These are phyloP conservation scores for Manis pentadactyla DNA, from an alignment of 2,797 vertebrate genomes.

Conservation along the genomic window DNA sequence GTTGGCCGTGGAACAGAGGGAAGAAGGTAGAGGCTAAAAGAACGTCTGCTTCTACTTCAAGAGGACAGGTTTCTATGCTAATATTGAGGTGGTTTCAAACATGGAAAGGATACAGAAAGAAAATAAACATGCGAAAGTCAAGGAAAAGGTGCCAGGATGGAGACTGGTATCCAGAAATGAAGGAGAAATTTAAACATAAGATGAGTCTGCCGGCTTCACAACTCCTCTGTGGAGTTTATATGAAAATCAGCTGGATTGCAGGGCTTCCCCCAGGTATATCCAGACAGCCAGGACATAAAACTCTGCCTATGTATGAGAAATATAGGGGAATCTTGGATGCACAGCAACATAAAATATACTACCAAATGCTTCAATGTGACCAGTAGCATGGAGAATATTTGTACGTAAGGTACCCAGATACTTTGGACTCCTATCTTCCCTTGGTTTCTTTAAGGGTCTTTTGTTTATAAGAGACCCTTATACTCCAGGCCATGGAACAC, in stretches of 20 bases:
- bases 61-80: neutral
- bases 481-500: neutral
- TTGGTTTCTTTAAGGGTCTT: too few species aligned
- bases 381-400: neutral
- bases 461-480: too few species aligned
- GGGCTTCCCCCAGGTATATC: neutral
- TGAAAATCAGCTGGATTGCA: neutral
- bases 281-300: neutral
- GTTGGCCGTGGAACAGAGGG: neutral
- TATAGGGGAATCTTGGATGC: neutral
- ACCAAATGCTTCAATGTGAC: neutral
- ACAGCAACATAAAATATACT: neutral
- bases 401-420: too few species aligned
- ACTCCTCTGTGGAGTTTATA: neutral
- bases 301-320: neutral
- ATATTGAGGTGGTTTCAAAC: neutral
- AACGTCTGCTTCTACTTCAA: neutral
- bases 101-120: neutral
- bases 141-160: neutral
- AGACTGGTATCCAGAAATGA: neutral
- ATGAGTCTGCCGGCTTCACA: neutral
- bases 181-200: neutral
- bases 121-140: neutral
- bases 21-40: neutral
- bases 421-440: too few species aligned